These are phyloP conservation scores for Meriones unguiculatus DNA, from an alignment of 2,113 vertebrate species.

Conservation along the genomic window DNA sequence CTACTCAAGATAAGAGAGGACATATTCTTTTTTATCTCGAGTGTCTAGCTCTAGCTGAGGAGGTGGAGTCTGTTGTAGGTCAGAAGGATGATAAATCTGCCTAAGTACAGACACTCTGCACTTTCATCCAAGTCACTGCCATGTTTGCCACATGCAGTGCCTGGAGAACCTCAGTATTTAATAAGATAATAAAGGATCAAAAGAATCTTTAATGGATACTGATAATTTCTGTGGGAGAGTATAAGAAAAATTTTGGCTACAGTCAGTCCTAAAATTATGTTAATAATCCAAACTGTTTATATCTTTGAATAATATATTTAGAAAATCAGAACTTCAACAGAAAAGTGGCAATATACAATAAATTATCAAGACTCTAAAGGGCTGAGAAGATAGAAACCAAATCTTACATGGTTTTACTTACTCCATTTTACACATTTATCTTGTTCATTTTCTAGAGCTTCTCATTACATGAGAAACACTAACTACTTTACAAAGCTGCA, in stretches of 20 bases:
- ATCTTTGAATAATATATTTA: constrained; percentile 49
- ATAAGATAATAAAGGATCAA: constrained; percentile 46
- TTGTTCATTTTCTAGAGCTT: constrained; percentile 8
- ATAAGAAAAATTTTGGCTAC: constrained; percentile 39
- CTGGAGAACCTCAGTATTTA: constrained; percentile 26
- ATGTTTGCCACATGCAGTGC: constrained; percentile 37
- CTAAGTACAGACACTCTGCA: constrained; percentile 15
- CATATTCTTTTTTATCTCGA: constrained; percentile 3
- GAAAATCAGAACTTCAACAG: constrained; percentile 41
- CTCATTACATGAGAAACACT: constrained; percentile 1
- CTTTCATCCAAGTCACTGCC: constrained; percentile 37
- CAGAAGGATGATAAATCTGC: not conserved
- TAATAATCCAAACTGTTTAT: constrained; percentile 36
- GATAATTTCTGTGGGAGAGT: constrained; percentile 32
- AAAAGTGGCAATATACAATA: constrained; percentile 31
- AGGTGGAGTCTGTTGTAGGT: constrained; percentile 15
- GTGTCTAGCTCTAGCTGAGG: constrained; percentile 1
- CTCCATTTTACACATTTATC: not conserved
- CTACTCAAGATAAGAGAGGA: not conserved
- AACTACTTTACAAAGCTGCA: not conserved
- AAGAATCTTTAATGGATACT: constrained; percentile 24
- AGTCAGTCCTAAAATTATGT: constrained; percentile 39
- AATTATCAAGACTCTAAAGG: constrained; percentile 52
- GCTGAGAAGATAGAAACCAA: not conserved
- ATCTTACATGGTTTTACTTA: constrained; percentile 34